These are phyloP conservation scores for Drosophila takahashii DNA, from an alignment of 1,140 invertebrate species.

Conservation along the genomic window DNA sequence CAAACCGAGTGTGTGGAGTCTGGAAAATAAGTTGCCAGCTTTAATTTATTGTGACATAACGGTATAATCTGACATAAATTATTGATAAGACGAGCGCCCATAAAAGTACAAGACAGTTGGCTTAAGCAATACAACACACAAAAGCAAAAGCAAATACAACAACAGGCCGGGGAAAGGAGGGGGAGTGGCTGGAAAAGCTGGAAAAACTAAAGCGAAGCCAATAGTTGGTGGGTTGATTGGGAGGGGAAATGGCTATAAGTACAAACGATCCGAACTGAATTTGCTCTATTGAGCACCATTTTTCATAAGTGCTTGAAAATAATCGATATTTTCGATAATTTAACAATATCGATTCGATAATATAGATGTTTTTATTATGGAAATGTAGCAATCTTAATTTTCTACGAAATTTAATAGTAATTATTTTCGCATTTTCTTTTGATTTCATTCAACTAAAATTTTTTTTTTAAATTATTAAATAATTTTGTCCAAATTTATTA, in stretches of 20 bases:
- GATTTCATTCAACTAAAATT: neutral
- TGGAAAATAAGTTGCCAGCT: slow-evolving; percentile 84
- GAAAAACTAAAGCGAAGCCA: slow-evolving; percentile 41
- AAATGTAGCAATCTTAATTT: no score
- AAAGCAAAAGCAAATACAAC: slow-evolving; percentile 10
- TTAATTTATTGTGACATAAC: slow-evolving; percentile 85
- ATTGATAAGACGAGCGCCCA: slow-evolving; percentile 81
- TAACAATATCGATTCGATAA: no score
- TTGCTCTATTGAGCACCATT: slow-evolving; percentile 2
- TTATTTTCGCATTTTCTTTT: neutral
- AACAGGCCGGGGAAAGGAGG: neutral
- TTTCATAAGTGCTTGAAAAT: no score
- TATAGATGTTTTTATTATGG: no score
- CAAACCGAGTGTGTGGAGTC: slow-evolving; percentile 50
- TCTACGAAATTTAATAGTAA: no score
- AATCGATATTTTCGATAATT: no score
- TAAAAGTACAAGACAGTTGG: slow-evolving; percentile 83
- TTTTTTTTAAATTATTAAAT: no score
- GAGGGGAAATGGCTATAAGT: slow-evolving; percentile 2
- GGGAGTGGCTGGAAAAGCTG: slow-evolving; percentile 26
- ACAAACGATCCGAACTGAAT: slow-evolving; percentile 5
- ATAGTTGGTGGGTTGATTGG: slow-evolving; percentile 8
- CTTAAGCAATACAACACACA: slow-evolving; percentile 58
- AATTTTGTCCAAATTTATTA: neutral
- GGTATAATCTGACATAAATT: slow-evolving; percentile 84